phyloP scores from a whole-genome alignment of 2,888 invertebrate species.

The Phortica magna region DNA sequence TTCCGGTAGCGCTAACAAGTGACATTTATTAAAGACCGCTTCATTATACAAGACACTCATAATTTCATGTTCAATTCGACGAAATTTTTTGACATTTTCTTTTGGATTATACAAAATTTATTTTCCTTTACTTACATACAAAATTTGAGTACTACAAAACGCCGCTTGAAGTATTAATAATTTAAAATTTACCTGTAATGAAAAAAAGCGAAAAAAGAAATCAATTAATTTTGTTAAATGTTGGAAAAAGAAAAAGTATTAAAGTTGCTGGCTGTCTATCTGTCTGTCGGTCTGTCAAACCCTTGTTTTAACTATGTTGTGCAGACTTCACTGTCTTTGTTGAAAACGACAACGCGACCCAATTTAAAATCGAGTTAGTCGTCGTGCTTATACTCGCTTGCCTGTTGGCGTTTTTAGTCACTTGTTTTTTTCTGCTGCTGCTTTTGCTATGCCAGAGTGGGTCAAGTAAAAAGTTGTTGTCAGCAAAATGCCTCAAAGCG shows the following conservation, averaged over 20 bases:
- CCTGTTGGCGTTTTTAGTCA: not conserved
- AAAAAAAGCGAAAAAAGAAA: slow-evolving; percentile 11
- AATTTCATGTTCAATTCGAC: not conserved
- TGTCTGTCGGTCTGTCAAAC: not conserved
- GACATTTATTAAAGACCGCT: slow-evolving; percentile 61
- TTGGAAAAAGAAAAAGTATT: too few relatives aligned
- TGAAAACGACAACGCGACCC: slow-evolving; percentile 24
- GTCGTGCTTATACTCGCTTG: not conserved
- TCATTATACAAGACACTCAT: not conserved
- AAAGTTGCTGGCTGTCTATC: not conserved
- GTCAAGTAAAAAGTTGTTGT: slow-evolving; percentile 71
- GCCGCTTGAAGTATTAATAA: too few relatives aligned
- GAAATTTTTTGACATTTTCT: slow-evolving; percentile 38
- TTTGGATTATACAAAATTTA: not conserved
- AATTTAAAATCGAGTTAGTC: slow-evolving; percentile 4
- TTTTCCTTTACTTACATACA: slow-evolving; percentile 21
- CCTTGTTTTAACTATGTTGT: slow-evolving; percentile 9
- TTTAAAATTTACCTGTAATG: slow-evolving; percentile 50
- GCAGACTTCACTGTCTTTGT: slow-evolving; percentile 21
- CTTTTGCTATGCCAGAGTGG: slow-evolving; percentile 47
- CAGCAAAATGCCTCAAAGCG: slow-evolving; percentile 51
- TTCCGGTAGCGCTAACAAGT: slow-evolving; percentile 69
- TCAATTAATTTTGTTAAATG: slow-evolving; percentile 6
- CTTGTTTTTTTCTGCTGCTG: slow-evolving; percentile 24
- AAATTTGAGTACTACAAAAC: slow-evolving; percentile 36